Evolutionary conservation across 2,797 vertebrate species (phyloP), one percentile per base, ranked within the genome.

Genomic region (Channallabes apus): DNA sequence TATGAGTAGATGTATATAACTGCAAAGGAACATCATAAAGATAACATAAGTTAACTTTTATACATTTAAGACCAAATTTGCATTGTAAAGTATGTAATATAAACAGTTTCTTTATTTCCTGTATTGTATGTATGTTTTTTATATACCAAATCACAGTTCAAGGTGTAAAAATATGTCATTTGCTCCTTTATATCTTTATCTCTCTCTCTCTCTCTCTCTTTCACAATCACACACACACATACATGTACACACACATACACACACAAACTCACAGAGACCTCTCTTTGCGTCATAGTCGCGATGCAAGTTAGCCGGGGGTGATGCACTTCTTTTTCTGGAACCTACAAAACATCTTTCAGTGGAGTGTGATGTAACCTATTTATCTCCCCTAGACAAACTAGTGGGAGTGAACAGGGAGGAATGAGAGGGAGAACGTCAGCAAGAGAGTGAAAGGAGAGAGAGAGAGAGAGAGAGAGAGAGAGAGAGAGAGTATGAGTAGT

Each of bases 311-410:
- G 76, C 80, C 27, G 86, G 72, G 65, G 84, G 88, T 87, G 93
- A 94, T 77, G 46, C 72, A 35, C 75, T 86, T 87, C 91, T 94
- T 91, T 91, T 93, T 94, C 91, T 90, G 89, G 85, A 90, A 87
- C 82, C 88, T 88, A 89, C 92, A 91, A 91, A 92, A 93, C 91
- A 92, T 94, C 91, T 90, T 89, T 89, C 81, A 85, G 62, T 3
- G 90, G 86, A 90, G 93, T 92, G 90, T 93, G 95, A 95, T 93
- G 93, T 92, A 92, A 94, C 93, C 91, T 92, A 94, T 93, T 94
- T 93, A 87, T 93, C 93, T 84, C 92, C 90, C 92, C 93, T 93
- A 93, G 91, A 93, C 92, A 94, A 93, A 91, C 3, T 84, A 91
- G 94, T 93, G 92, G 94, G 94, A 86, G 93, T 84, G 86, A 82